Evolutionary conservation across 1,140 invertebrate genomes (phyloP).

Genomic region (Neelides sp.): DNA sequence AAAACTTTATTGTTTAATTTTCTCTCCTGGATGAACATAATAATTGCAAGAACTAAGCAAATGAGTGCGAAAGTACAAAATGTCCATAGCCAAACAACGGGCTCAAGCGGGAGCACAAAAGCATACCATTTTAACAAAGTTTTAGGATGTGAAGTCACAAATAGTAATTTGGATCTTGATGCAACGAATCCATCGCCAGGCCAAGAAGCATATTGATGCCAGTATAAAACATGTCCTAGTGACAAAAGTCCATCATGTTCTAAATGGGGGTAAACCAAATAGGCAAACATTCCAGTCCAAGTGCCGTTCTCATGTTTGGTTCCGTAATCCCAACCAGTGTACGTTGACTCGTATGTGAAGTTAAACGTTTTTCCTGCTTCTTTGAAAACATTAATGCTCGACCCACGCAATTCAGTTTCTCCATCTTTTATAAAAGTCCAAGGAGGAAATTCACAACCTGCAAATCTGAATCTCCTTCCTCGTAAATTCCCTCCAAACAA

Average conservation of each 20-base stretch:
- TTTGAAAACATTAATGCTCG: not conserved
- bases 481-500: conserved; percentile 3
- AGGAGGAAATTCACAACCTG: conserved; percentile 5
- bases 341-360: conserved; percentile 5
- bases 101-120: not conserved
- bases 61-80: not conserved
- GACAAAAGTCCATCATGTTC: not conserved
- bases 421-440: conserved; percentile 3
- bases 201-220: conserved; percentile 1
- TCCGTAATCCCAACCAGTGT: conserved; percentile 3
- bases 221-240: conserved; percentile 2
- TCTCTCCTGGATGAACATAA: conserved; percentile 2
- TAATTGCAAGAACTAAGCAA: not conserved
- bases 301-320: conserved; percentile 1
- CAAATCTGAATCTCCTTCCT: conserved; percentile 4
- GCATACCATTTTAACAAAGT: conserved; percentile 4
- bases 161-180: not conserved
- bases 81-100: conserved; percentile 3
- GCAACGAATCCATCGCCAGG: not conserved
- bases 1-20: conserved; percentile 8
- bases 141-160: conserved; percentile 3
- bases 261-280: not conserved
- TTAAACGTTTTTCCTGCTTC: not conserved
- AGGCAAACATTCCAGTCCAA: not conserved
- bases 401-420: conserved; percentile 1